Evolutionary conservation across 2,113 vertebrate species (phyloP).

Genomic region (Lethenteron reissneri): DNA sequence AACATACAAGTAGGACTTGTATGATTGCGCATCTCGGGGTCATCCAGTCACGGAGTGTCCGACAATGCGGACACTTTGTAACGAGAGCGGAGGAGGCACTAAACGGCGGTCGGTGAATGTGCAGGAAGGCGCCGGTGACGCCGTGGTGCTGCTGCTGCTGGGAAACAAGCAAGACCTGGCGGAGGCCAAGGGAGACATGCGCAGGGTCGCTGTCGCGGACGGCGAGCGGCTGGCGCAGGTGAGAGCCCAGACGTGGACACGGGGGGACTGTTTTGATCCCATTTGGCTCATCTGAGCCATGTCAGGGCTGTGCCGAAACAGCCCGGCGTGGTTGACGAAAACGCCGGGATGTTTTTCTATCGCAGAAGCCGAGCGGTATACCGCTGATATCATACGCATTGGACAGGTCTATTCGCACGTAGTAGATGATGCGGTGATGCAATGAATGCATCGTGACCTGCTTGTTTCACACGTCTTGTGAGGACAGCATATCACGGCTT

Average conservation of each 20-base stretch:
- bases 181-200: conserved; percentile 10
- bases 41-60: not conserved
- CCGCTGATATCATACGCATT: too few species aligned
- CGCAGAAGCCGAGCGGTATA: not conserved
- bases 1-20: not conserved
- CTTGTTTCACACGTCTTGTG: too few species aligned
- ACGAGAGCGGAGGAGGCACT: conserved; percentile 7
- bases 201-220: conserved; percentile 22
- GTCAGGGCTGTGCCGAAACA: not conserved
- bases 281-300: not conserved
- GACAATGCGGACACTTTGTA: not conserved
- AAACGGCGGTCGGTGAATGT: conserved; percentile 10
- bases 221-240: conserved; percentile 37
- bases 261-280: not conserved
- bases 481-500: too few species aligned
- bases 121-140: conserved; percentile 33
- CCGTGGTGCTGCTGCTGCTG: conserved; percentile 33
- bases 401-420: too few species aligned
- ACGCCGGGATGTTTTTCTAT: not conserved
- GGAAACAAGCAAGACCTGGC: conserved; percentile 36
- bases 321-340: not conserved
- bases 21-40: not conserved
- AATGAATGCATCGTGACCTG: too few species aligned
- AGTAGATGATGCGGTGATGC: too few species aligned
- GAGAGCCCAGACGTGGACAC: conserved; percentile 6